Evolutionary conservation across 2,797 vertebrate species (phyloP).

Genomic region (Kryptolebias ocellatus): DNA sequence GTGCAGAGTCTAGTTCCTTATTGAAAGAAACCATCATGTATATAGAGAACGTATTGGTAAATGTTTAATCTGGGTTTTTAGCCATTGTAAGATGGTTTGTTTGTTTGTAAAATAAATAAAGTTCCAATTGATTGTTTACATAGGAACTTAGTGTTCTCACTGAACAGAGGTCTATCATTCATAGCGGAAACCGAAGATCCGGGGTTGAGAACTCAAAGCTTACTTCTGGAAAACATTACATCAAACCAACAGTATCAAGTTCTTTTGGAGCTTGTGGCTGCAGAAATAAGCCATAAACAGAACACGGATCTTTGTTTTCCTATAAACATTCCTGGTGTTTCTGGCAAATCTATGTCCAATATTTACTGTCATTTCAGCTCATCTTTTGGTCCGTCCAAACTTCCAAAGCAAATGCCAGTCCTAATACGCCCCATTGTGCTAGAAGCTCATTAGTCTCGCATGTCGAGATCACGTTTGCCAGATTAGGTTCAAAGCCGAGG

Average conservation of each 20-base stretch:
- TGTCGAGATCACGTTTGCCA: neutral
- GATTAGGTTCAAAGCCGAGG: neutral
- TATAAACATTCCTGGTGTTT: constrained; percentile 4
- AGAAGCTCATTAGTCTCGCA: neutral
- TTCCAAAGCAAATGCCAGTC: constrained; percentile 1
- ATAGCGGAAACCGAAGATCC: constrained; percentile 2
- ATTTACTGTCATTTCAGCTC: neutral
- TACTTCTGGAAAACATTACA: neutral
- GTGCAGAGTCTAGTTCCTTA: neutral
- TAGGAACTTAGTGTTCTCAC: neutral
- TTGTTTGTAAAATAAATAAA: neutral
- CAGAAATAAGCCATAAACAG: constrained; percentile 2
- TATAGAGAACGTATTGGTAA: neutral
- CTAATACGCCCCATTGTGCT: neutral
- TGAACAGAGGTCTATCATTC: constrained; percentile 1
- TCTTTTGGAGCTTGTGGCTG: neutral
- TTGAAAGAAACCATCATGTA: neutral
- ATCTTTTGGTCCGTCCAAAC: neutral
- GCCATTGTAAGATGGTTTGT: neutral
- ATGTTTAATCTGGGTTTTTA: neutral
- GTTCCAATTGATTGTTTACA: neutral
- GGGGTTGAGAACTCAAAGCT: neutral
- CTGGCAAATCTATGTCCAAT: neutral
- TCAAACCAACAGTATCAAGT: neutral
- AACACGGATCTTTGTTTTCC: constrained; percentile 1